Evolutionary conservation across 2,888 invertebrate species (phyloP), one percentile per base, ranked within the genome.

Genomic region (Lacanobia wlatinum): DNA sequence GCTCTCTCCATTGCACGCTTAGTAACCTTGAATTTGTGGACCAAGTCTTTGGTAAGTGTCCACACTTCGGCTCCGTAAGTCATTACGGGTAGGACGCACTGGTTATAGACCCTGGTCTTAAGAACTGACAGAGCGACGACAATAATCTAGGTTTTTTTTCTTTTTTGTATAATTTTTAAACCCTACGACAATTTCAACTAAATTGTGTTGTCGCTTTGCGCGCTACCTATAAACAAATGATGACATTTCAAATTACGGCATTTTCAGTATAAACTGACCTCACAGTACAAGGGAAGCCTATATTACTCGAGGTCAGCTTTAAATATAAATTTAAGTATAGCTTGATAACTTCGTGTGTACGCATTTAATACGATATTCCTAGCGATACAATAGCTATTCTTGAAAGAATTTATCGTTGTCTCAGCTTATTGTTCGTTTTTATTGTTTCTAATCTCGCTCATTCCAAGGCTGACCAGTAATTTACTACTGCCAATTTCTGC

Each of bases 341-440:
- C 5, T 28, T 46, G 10, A 68, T 23, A 34, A n/a, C 18, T 10
- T 70, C 12, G 3, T 43, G 18, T 28, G 14, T 40, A 53, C 21
- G 8, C 12, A 63, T 52, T 34, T 3, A 5, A 56, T 38, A 34
- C 23, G 23, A 71, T 55, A 64, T 55, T 40, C 46, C 14, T 67
- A 9, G 16, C n/a, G 5, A 62, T 16, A 62, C 12, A 58, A 76
- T 52, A 61, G 0, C 23, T 58, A 58, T 52, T 76, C 34, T 28
- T 18, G 4, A 43, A 68, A 70, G 6, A 76, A 70, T 50, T 34
- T 52, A 23, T 58, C 28, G 43, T 38, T 48, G 38, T 62, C 46
- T 62, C 28, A 58, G 50, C 38, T 62, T 62, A 62, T 75, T 70
- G 16, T n/a, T 43, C 65, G 55, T 76, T 62, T 76, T 76, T 61